Evolutionary conservation across 2,888 invertebrate species (phyloP), one percentile per base, ranked within the genome.

Genomic region (Pantelozetes paolii): DNA sequence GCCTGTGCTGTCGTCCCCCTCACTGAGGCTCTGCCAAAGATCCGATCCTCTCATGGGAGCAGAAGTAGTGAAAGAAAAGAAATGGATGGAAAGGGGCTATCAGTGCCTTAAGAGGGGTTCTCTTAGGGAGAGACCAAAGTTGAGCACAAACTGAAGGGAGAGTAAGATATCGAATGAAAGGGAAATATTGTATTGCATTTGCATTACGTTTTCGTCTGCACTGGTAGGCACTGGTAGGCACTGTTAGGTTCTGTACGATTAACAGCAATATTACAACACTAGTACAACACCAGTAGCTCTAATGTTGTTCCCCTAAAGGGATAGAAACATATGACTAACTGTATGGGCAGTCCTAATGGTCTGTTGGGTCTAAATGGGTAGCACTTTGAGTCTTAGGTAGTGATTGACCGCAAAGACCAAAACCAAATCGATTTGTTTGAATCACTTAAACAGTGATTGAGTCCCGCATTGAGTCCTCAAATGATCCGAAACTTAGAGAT

Each of bases 1-100:
- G 54, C 71, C 71, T 50, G 36, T 48, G n/a, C n/a, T n/a, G 67
- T 67, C 36, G 67, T 67, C 67, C 67, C 67, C 67, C 67, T 59
- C 57, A 26, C 36, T 67, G 36, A 40, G 32, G 9, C 36, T 18
- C 67, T 40, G 67, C 42, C 67, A 42, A 36, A 67, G 67, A 67
- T 67, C 1, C 57, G 48, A 5, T n/a, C n/a, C 62, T 36, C 62
- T 69, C 69, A 69, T 69, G 69, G 69, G 69, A 69, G 69, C 40
- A 45, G 42, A 64, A 67, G n/a, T n/a, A n/a, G 54, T 15, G 54
- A 54, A 45, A 69, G 69, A 42, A 69, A 69, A 42, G 69, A 69
- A 59, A 69, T 69, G 69, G 69, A 69, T 69, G 69, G 26, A 45
- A 69, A 45, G 45, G 57, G 69, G 42, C 23, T 69, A 69, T 69